A percentile compares a stretch with the other conserved stretches of the same genome.
phyloP scores from a whole-genome alignment of 2,113 vertebrate species.

The Stomatorhinus ivindoensis region DNA sequence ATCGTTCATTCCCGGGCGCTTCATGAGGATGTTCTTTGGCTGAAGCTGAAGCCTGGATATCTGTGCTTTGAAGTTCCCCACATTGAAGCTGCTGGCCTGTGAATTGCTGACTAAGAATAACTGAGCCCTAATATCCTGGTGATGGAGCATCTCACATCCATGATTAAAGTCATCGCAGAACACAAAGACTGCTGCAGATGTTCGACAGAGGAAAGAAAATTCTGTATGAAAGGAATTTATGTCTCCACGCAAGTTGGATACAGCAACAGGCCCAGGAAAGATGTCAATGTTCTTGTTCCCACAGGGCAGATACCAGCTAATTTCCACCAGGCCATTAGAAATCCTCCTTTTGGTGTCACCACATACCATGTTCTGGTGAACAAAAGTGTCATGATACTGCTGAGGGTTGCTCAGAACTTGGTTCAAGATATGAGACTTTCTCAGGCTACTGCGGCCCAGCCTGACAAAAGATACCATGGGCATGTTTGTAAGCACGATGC shows the following conservation, averaged over 20 bases:
- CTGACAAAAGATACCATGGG: conserved; percentile 63
- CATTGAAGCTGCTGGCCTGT: conserved; percentile 12
- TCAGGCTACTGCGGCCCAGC: conserved; percentile 43
- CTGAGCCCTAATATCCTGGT: conserved; percentile 30
- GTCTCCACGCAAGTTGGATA: conserved; percentile 58
- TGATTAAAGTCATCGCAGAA: conserved; percentile 50
- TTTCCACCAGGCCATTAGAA: conserved; percentile 55
- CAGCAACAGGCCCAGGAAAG: conserved; percentile 47
- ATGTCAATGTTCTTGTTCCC: conserved; percentile 25
- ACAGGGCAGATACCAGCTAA: conserved; percentile 57
- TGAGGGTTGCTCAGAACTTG: conserved; percentile 43
- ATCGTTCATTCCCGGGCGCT: conserved; percentile 26
- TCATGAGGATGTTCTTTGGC: conserved; percentile 17
- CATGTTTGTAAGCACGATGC: conserved; percentile 35
- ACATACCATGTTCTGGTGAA: conserved; percentile 37
- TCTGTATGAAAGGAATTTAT: conserved; percentile 48
- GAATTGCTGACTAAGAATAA: conserved; percentile 43
- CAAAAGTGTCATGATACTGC: conserved; percentile 43
- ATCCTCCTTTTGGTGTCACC: conserved; percentile 45
- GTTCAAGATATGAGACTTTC: conserved; percentile 60
- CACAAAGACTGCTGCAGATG: conserved; percentile 63
- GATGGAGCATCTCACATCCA: conserved; percentile 42
- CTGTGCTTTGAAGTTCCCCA: conserved; percentile 5
- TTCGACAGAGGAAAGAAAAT: conserved; percentile 57
- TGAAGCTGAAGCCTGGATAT: conserved; percentile 29